These are phyloP conservation scores for Nannoperca obscura DNA, from an alignment of 2,797 vertebrate species.

Conservation along the genomic window DNA sequence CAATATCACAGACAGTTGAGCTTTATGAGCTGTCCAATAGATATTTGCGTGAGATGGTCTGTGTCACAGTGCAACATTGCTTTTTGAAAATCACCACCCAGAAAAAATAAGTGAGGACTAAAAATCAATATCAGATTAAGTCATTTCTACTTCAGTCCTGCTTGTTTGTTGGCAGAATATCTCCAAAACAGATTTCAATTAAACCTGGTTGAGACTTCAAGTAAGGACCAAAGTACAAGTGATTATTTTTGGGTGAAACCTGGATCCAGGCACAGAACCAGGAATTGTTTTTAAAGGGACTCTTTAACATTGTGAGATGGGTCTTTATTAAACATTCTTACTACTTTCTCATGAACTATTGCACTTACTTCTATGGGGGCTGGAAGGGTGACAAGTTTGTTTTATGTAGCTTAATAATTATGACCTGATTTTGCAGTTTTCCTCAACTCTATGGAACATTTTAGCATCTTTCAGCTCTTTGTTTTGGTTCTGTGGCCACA, in stretches of 20 bases:
- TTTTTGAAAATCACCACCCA: slow-evolving; percentile 21
- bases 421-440: neutral
- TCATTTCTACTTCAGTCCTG: slow-evolving; percentile 7
- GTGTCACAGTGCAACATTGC: slow-evolving; percentile 11
- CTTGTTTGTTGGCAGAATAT: slow-evolving; percentile 37
- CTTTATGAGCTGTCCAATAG: neutral
- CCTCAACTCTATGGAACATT: neutral
- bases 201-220: slow-evolving; percentile 20
- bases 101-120: slow-evolving; percentile 17
- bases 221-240: slow-evolving; percentile 17
- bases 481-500: neutral
- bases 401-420: neutral
- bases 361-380: neutral
- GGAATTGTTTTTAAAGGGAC: slow-evolving; percentile 1
- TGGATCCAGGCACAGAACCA: slow-evolving; percentile 2
- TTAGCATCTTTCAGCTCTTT: neutral
- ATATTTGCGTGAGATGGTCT: neutral
- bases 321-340: neutral
- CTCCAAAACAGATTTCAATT: slow-evolving; percentile 31
- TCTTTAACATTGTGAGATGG: neutral
- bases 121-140: slow-evolving; percentile 42
- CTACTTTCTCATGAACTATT: neutral
- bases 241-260: slow-evolving; percentile 19
- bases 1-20: neutral
- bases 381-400: too few species aligned